phyloP scores from a whole-genome alignment of 2,113 vertebrate species.

The Leiothrix lutea region DNA sequence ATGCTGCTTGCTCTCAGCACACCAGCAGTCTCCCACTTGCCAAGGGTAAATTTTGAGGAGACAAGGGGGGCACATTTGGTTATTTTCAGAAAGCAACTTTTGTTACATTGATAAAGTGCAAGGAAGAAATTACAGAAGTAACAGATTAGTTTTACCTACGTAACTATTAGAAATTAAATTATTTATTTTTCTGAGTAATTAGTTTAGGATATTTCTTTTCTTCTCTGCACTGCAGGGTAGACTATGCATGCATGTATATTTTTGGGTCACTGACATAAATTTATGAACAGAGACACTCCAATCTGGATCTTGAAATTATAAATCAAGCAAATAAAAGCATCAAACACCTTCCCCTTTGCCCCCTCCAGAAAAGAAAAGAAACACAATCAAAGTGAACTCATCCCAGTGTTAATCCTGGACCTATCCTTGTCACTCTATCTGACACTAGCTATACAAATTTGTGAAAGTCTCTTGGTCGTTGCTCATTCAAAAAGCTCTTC shows the following conservation, averaged over 20 bases:
- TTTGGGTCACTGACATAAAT: background rate
- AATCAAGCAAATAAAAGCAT: background rate
- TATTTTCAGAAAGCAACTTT: background rate
- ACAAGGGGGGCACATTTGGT: background rate
- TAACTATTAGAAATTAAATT: background rate
- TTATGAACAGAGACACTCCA: background rate
- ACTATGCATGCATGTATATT: fast-evolving
- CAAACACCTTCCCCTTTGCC: fast-evolving
- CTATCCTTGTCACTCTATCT: background rate
- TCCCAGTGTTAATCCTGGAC: background rate
- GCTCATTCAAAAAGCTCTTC: background rate
- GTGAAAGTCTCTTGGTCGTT: background rate
- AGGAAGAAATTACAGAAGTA: background rate
- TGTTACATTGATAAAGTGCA: background rate
- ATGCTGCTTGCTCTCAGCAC: background rate
- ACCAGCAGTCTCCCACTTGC: background rate
- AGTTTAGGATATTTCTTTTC: background rate
- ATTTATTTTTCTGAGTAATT: fast-evolving
- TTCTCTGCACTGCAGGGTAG: background rate
- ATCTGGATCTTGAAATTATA: background rate
- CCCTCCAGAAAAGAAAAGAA: background rate
- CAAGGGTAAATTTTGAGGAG: background rate
- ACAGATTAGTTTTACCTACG: background rate
- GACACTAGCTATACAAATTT: background rate
- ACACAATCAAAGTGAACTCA: background rate